Percentiles rank a stretch among this genome's conserved stretches.
These are phyloP conservation scores for Hyperoodon ampullatus DNA, from an alignment of 2,113 vertebrate genomes.

Conservation along the genomic window DNA sequence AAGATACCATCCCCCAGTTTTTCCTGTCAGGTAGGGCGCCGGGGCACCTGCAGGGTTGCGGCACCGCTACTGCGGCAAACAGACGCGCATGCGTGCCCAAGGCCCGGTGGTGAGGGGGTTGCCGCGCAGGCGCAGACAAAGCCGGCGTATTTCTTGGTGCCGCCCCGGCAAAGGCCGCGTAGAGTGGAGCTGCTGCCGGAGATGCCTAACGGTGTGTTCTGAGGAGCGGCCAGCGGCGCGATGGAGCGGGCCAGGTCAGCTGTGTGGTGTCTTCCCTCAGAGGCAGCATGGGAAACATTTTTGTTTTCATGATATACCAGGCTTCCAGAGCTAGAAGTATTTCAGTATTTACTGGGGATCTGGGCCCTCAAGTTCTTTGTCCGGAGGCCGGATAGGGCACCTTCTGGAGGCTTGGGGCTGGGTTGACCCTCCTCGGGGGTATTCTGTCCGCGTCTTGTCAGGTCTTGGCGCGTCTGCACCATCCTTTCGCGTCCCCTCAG, in stretches of 20 bases:
- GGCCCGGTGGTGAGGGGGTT: accelerated
- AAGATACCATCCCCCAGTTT: accelerated
- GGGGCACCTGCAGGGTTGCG: neutral
- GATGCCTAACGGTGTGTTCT: conserved; percentile 3
- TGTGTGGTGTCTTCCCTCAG: neutral
- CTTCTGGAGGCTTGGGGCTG: neutral
- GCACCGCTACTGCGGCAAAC: conserved; percentile 25
- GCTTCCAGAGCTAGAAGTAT: too few species aligned
- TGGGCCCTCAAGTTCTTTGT: neutral
- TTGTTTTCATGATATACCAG: neutral
- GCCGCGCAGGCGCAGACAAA: neutral
- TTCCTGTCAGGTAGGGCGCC: accelerated
- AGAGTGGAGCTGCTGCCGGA: neutral
- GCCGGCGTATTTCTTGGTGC: accelerated
- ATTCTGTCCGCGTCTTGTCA: accelerated
- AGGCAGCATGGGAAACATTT: neutral
- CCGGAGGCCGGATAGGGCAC: accelerated
- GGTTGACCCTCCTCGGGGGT: accelerated
- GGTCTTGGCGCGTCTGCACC: accelerated
- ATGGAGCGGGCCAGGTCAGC: conserved; percentile 77
- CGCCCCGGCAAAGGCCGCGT: accelerated
- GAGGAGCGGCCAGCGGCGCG: conserved; percentile 48
- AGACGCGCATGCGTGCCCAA: neutral
- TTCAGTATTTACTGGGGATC: accelerated
- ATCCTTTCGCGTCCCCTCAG: accelerated